A percentile compares a stretch with the other conserved stretches of the same genome.
Evolutionary conservation across 2,888 invertebrate species (phyloP).

Genomic region (Melinaea marsaeus): DNA sequence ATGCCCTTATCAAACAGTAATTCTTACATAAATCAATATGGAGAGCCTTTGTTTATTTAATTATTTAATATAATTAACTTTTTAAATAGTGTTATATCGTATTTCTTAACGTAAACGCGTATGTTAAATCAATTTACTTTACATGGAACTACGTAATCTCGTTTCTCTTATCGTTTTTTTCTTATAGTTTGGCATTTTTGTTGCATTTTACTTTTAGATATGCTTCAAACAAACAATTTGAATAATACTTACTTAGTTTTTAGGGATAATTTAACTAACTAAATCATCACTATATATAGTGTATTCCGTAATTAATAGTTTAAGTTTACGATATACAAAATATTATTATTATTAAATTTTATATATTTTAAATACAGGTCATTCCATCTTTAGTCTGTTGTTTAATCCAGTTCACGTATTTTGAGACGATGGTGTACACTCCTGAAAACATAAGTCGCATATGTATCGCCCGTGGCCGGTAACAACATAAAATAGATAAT

Average conservation of each 20-base stretch:
- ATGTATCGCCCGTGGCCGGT: not conserved
- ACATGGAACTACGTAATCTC: slow-evolving; percentile 8
- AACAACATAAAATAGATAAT: too few relatives aligned
- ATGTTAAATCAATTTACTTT: slow-evolving; percentile 15
- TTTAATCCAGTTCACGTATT: slow-evolving; percentile 75
- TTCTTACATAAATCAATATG: slow-evolving; percentile 14
- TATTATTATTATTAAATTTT: slow-evolving; percentile 1
- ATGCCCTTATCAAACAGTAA: slow-evolving; percentile 10
- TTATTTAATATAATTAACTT: slow-evolving; percentile 2
- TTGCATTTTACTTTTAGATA: not conserved
- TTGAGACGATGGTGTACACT: slow-evolving; percentile 77
- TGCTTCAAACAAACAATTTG: not conserved
- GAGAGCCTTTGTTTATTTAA: slow-evolving; percentile 9
- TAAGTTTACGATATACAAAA: not conserved
- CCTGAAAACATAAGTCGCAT: slow-evolving; percentile 49
- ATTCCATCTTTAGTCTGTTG: slow-evolving; percentile 56
- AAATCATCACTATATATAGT: too few relatives aligned
- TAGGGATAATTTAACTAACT: too few relatives aligned
- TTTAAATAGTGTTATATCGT: not conserved
- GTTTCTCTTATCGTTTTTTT: slow-evolving; percentile 3
- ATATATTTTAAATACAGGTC: slow-evolving; percentile 56
- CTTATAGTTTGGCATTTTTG: not conserved
- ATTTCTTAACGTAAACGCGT: not conserved
- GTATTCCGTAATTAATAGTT: too few relatives aligned
- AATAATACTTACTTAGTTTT: too few relatives aligned